Percentiles rank a stretch among this genome's conserved stretches.
Evolutionary conservation across 1,140 invertebrate genomes (phyloP).

Genomic region (Bactericera cockerelli): DNA sequence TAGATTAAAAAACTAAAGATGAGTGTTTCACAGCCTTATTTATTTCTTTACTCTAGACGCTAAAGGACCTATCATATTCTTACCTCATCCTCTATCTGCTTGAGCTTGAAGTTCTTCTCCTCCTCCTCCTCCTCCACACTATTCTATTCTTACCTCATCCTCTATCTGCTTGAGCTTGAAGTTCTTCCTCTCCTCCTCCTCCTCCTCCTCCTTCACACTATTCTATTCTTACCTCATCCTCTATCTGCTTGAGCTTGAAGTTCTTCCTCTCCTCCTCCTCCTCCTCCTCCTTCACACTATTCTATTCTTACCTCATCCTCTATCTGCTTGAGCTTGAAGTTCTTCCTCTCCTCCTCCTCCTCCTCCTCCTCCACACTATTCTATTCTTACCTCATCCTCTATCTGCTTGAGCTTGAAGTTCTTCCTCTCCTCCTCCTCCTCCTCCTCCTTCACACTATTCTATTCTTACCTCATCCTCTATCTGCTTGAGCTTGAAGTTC

Average conservation of each 20-base stretch:
- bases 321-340: conserved; percentile 39
- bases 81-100: conserved; percentile 48
- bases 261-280: conserved; percentile 33
- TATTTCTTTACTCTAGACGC: no score
- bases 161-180: conserved; percentile 44
- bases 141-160: conserved; percentile 36
- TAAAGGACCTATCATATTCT: no score
- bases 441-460: no score
- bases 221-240: conserved; percentile 39
- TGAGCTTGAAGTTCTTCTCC: conserved; percentile 27
- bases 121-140: conserved; percentile 43
- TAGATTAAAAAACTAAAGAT: no score
- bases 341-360: conserved; percentile 34
- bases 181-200: conserved; percentile 33
- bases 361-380: no score
- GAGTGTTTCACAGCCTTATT: no score
- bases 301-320: conserved; percentile 41
- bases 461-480: conserved; percentile 41
- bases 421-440: conserved; percentile 35
- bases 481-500: conserved; percentile 37
- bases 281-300: no score
- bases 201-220: no score
- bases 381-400: conserved; percentile 40
- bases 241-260: conserved; percentile 41
- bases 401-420: conserved; percentile 39